Conservation (phyloP, 1,140 invertebrate genomes). For the Drosophila sp. region DNA sequence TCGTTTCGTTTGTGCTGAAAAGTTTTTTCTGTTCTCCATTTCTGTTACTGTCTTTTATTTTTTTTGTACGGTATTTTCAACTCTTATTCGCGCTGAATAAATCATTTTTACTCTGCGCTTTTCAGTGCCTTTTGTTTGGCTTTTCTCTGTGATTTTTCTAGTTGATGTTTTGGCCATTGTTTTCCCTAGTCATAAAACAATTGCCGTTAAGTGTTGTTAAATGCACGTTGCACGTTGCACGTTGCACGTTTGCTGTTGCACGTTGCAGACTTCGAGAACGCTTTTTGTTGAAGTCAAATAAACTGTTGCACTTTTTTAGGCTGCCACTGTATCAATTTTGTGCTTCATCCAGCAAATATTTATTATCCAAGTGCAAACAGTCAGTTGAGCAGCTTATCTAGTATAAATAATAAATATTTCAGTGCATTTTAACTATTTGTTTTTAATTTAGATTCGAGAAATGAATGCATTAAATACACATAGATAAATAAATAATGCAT, state of each 20-base stretch:
- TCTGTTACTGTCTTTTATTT: not conserved
- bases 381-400: constrained; percentile 8
- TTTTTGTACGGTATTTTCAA: constrained; percentile 9
- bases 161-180: constrained; percentile 39
- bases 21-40: constrained; percentile 49
- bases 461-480: constrained; percentile 2
- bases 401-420: constrained; percentile 4
- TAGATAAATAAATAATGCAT: constrained; percentile 3
- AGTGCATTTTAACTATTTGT: constrained; percentile 11
- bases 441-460: not conserved
- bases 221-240: constrained; percentile 36
- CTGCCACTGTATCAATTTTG: not conserved
- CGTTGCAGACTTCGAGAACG: constrained; percentile 17
- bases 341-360: constrained; percentile 8
- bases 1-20: constrained; percentile 45
- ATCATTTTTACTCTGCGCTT: constrained; percentile 49
- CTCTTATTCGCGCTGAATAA: constrained; percentile 62
- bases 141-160: constrained; percentile 47
- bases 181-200: constrained; percentile 72
- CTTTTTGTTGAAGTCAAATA: constrained; percentile 22
- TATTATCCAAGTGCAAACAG: not conserved
- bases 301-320: constrained; percentile 49
- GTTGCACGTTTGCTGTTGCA: constrained; percentile 20
- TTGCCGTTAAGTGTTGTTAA: constrained; percentile 77
- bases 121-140: constrained; percentile 40